These are phyloP conservation scores for Nibea coibor DNA, from an alignment of 2,113 vertebrate genomes.

Conservation along the genomic window DNA sequence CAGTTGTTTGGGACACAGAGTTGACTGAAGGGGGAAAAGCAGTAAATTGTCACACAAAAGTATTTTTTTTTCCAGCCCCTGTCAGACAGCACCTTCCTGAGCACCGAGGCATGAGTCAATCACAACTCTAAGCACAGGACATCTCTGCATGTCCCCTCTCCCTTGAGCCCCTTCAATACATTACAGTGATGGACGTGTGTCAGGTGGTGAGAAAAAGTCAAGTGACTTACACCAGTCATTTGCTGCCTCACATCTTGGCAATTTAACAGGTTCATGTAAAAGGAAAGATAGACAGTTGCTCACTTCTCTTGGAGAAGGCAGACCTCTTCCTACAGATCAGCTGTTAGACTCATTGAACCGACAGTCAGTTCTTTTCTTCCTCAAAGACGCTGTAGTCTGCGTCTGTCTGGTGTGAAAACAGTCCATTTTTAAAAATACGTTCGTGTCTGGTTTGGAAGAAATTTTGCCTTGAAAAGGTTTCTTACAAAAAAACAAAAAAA, in stretches of 20 bases:
- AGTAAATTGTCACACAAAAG: slow-evolving; percentile 31
- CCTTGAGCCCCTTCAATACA: slow-evolving; percentile 53
- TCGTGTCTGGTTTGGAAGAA: slow-evolving; percentile 34
- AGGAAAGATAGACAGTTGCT: slow-evolving; percentile 55
- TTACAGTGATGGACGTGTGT: slow-evolving; percentile 73
- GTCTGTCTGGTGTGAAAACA: slow-evolving; percentile 66
- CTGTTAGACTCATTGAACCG: slow-evolving; percentile 66
- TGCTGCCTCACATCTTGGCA: slow-evolving; percentile 58
- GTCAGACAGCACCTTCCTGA: slow-evolving; percentile 48
- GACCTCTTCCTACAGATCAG: slow-evolving; percentile 72
- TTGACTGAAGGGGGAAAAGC: slow-evolving; percentile 1
- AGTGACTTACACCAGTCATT: slow-evolving; percentile 68
- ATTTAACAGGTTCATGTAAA: slow-evolving; percentile 58
- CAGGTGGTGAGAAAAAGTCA: slow-evolving; percentile 54
- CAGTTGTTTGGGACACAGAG: slow-evolving; percentile 15
- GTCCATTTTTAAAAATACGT: slow-evolving; percentile 49
- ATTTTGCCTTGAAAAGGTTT: slow-evolving; percentile 17
- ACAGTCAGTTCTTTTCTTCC: slow-evolving; percentile 61
- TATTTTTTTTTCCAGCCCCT: neutral
- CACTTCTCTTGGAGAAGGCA: slow-evolving; percentile 58
- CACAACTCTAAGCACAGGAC: slow-evolving; percentile 52
- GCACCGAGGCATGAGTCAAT: slow-evolving; percentile 68
- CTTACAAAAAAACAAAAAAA: neutral
- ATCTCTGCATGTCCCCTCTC: slow-evolving; percentile 43
- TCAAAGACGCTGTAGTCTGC: slow-evolving; percentile 53